Percentiles rank a stretch among this genome's conserved stretches.
Conservation (phyloP, 2,797 vertebrate genomes). For the Siniperca undulata region DNA sequence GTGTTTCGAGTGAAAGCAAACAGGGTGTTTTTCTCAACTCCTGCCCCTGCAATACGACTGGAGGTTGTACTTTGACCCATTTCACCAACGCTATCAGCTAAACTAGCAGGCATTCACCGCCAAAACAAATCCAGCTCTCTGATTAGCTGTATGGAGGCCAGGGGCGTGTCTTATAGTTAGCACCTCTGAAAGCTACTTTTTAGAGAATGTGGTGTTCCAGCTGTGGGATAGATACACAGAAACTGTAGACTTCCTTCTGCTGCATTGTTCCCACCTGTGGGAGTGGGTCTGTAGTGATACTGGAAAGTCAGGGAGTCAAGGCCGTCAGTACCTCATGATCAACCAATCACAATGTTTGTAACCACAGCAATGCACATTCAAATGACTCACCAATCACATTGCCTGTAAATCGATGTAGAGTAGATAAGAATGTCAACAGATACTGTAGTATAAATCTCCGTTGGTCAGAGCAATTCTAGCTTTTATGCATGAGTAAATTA, state of each 20-base stretch:
- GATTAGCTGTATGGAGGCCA: conserved; percentile 63
- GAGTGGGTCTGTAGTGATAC: conserved; percentile 59
- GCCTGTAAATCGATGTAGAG: conserved; percentile 39
- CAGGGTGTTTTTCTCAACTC: conserved; percentile 54
- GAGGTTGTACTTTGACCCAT: conserved; percentile 82
- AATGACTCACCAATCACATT: conserved; percentile 44
- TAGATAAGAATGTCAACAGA: conserved; percentile 53
- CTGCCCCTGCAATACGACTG: conserved; percentile 35
- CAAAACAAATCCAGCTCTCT: conserved; percentile 77
- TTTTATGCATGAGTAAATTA: conserved; percentile 24
- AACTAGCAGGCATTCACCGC: conserved; percentile 67
- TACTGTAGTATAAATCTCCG: conserved; percentile 17
- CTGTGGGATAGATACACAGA: conserved; percentile 74
- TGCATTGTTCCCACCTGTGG: conserved; percentile 72
- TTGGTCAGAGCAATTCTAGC: not conserved
- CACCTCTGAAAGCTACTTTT: conserved; percentile 59
- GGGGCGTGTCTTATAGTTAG: conserved; percentile 64
- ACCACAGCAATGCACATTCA: conserved; percentile 40
- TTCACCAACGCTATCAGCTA: conserved; percentile 76
- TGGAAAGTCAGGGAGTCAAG: conserved; percentile 71
- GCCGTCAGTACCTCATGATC: conserved; percentile 37
- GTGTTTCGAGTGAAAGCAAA: conserved; percentile 65
- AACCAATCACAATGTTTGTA: conserved; percentile 13
- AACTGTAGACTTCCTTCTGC: conserved; percentile 54
- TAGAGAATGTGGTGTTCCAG: conserved; percentile 62